Conservation (phyloP, 2,113 vertebrate genomes). For the Melanotaenia duboulayi region DNA sequence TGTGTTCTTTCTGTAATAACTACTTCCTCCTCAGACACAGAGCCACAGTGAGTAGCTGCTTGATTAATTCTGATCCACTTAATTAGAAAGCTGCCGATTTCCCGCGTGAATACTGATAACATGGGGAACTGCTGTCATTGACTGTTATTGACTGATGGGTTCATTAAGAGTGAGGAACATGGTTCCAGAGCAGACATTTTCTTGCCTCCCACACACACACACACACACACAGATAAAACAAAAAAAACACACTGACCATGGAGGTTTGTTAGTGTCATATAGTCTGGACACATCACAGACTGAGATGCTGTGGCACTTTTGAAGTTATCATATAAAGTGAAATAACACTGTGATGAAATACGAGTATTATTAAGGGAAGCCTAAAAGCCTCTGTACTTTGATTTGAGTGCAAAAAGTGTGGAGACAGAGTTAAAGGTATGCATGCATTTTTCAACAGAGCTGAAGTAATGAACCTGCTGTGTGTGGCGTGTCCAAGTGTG, state of each 20-base stretch:
- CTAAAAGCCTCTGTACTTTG: too few species aligned
- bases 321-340: constrained; percentile 3
- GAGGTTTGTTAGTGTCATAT: not conserved
- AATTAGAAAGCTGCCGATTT: constrained; percentile 82
- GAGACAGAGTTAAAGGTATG: constrained; percentile 19
- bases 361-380: too few species aligned
- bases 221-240: not conserved
- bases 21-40: constrained; percentile 57
- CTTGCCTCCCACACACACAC: constrained; percentile 8
- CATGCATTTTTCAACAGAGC: constrained; percentile 4
- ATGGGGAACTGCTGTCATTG: constrained; percentile 72
- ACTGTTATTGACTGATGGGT: constrained; percentile 78
- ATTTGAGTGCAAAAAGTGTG: constrained; percentile 11
- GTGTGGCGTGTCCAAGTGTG: constrained; percentile 11
- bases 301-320: not conserved
- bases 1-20: constrained; percentile 44
- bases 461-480: constrained; percentile 11
- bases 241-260: not conserved
- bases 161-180: constrained; percentile 61
- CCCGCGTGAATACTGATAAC: constrained; percentile 78
- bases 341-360: constrained; percentile 40
- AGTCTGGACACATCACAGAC: constrained; percentile 5
- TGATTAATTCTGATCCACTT: constrained; percentile 83
- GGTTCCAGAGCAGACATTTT: constrained; percentile 27
- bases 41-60: constrained; percentile 65